Base-by-base conservation (phyloP, 2,888 invertebrate species). In the Dinocampus coccinellae region DNA sequence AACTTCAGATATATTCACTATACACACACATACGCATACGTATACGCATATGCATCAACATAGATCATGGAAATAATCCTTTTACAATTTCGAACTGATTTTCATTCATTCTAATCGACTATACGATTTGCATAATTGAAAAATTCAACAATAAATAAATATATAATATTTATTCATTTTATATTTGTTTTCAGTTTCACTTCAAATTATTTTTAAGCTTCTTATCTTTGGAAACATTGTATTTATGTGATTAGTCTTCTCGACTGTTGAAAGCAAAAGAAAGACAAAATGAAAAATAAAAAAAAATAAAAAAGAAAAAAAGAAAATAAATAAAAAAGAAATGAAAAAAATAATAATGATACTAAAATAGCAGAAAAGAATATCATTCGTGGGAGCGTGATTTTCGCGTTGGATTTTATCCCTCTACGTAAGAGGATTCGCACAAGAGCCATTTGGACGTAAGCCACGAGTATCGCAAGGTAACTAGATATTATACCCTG, bases 341-440 rank as follows among this genome's bases (percentile, higher is more conserved):
- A 34, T 55, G n/a, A 33, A 33, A 26, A 26, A 29, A 60, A 36
- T 20, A 33, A 11, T 16, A 22, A 20, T 13, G 33, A 20, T 34
- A 33, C n/a, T 34, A 34, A 60, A 60, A 60, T 29, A 60, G 33
- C 60, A 20, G 24, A 7, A 47, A 47, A 7, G 62, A 61, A 36
- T 62, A 60, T 70, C 69, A 69, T 62, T 47, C 64, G 36, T 36
- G 34, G 61, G 52, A 57, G 53, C 71, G 52, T 58, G 74, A 76
- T 71, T 73, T 67, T 71, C 73, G 74, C 71, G 70, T 76, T 71
- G 73, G 63, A 74, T 74, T 74, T 76, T 74, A 74, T 73, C 62
- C 71, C 69, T 70, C 36, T 53, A 52, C 69, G 67, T 74, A 73
- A 73, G 69, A 76, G 71, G 71, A 74, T 74, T 76, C 72, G 58